Percentiles rank a stretch among this genome's conserved stretches.
These are phyloP conservation scores for Mus pahari DNA, from an alignment of 2,113 vertebrate species.

Conservation along the genomic window DNA sequence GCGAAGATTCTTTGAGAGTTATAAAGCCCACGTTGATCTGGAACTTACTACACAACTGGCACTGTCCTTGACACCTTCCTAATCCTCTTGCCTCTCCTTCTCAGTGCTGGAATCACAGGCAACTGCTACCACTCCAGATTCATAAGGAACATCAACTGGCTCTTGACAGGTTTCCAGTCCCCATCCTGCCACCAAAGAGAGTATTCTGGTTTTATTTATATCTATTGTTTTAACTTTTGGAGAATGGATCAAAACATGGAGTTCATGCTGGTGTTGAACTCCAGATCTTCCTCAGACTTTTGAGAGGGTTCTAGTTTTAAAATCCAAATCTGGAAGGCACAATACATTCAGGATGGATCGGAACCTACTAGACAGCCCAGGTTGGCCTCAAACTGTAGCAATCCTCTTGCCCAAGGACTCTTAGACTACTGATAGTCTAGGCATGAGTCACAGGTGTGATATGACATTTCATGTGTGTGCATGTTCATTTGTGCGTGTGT, in stretches of 20 bases:
- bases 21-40: not conserved
- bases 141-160: not conserved
- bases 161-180: not conserved
- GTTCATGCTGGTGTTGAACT: not conserved
- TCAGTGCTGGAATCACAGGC: too few species aligned
- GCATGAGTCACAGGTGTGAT: not conserved
- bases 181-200: not conserved
- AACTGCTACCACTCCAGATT: not conserved
- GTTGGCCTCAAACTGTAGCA: not conserved
- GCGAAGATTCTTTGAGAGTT: too few species aligned
- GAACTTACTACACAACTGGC: not conserved
- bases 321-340: constrained; percentile 22
- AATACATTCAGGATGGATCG: not conserved
- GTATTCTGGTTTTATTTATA: not conserved
- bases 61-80: not conserved
- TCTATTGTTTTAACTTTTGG: not conserved
- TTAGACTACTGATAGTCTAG: not conserved
- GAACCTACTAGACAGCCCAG: not conserved
- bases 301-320: not conserved
- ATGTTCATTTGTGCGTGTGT: not conserved
- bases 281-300: not conserved
- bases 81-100: not conserved
- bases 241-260: not conserved
- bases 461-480: not conserved
- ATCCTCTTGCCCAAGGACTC: not conserved